These are phyloP conservation scores for Hypotaenidia philippensis DNA, from an alignment of 2,797 vertebrate species.

Conservation along the genomic window DNA sequence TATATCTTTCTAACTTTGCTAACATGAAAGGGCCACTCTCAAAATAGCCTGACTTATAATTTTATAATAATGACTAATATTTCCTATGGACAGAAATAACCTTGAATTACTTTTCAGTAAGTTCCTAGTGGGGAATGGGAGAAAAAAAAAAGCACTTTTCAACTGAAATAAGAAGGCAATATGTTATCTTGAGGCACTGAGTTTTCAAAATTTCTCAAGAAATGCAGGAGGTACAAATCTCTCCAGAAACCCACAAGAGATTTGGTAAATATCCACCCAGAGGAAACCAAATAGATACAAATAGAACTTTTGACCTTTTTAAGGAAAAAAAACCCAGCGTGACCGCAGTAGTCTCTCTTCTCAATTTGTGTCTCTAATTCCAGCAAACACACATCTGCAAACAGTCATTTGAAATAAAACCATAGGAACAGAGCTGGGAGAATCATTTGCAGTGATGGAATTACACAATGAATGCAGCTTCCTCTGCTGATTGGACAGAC, in stretches of 20 bases:
- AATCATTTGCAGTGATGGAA: constrained; percentile 18
- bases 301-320: constrained; percentile 53
- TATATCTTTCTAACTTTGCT: constrained; percentile 27
- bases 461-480: not conserved
- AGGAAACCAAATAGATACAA: constrained; percentile 58
- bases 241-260: constrained; percentile 64
- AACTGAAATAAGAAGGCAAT: constrained; percentile 27
- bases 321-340: constrained; percentile 35
- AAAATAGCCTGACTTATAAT: constrained; percentile 54
- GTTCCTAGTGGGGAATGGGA: constrained; percentile 4
- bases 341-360: constrained; percentile 38
- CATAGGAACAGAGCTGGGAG: constrained; percentile 31
- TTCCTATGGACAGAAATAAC: constrained; percentile 68
- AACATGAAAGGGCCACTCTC: constrained; percentile 39
- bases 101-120: constrained; percentile 60
- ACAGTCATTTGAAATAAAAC: constrained; percentile 36
- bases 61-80: constrained; percentile 65
- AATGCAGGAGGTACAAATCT: constrained; percentile 55
- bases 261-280: constrained; percentile 61
- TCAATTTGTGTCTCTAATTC: constrained; percentile 38
- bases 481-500: not conserved
- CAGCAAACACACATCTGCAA: constrained; percentile 59
- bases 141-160: not conserved
- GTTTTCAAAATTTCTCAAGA: constrained; percentile 65
- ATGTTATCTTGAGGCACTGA: constrained; percentile 14